Conservation (phyloP, 2,888 invertebrate genomes). For the Thera obeliscata region DNA sequence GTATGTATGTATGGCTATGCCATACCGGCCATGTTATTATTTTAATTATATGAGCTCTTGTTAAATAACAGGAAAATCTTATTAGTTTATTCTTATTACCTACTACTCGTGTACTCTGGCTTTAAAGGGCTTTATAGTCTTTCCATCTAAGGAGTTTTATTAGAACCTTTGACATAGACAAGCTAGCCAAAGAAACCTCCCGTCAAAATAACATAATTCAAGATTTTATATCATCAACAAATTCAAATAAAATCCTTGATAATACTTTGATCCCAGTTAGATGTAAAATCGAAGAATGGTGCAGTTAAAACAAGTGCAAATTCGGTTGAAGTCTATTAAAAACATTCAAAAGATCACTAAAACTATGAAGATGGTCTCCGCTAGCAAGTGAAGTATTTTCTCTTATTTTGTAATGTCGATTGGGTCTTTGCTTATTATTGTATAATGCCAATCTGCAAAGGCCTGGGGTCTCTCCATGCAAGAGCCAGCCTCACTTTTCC, state of each 20-base stretch:
- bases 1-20: no score
- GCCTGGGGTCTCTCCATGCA: no score
- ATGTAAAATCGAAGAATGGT: slow-evolving; percentile 80
- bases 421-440: neutral
- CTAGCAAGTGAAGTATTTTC: slow-evolving; percentile 77
- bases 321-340: slow-evolving; percentile 90
- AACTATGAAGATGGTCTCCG: slow-evolving; percentile 93
- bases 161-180: neutral
- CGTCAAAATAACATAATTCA: neutral
- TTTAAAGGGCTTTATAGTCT: no score
- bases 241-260: neutral
- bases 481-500: no score
- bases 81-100: no score
- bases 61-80: no score
- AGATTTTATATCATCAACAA: neutral
- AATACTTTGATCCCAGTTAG: neutral
- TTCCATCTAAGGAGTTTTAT: no score
- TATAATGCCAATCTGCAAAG: no score
- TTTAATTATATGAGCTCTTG: no score
- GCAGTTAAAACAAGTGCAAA: slow-evolving; percentile 88
- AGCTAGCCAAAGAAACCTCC: neutral
- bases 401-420: neutral
- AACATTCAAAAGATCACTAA: slow-evolving; percentile 94
- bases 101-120: no score
- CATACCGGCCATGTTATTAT: no score